Evolutionary conservation across 2,888 invertebrate species (phyloP), one percentile per base, ranked within the genome.

Genomic region (Strigamia crassipes): DNA sequence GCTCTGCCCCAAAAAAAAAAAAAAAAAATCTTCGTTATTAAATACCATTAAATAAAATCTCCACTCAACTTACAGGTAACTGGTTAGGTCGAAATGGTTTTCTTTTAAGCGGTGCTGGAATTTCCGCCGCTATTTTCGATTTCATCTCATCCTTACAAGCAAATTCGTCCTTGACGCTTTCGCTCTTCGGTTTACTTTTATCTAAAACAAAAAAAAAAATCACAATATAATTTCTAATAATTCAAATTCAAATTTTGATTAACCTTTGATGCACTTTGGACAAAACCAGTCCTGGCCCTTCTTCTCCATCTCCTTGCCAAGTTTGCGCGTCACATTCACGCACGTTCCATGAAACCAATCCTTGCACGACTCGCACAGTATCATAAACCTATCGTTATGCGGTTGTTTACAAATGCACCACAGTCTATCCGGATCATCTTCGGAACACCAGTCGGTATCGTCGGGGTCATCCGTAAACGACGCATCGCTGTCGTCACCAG

Each of bases 321-420:
- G 83, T 18, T 93, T 92, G 89, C 95, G 93, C 23, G 96, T 96
- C 73, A 98, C 94, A 85, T 94, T 95, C 15, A 98, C 97, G 89
- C 97, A 98, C 86, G 94, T 95, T n/a, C 97, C 97, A 87, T 98
- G 97, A 87, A 96, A 98, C 97, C 97, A 98, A 87, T 97, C 96
- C 87, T 96, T 95, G 87, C 97, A 98, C 15, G 92, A 91, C 88
- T 98, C 97, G 88, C 98, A 98, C 88, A 96, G 96, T 86, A 97
- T 97, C 97, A 98, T 98, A 87, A 98, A 97, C 81, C 85, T 84
- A 85, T 97, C 96, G 86, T 96, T 96, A 87, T 97, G 96, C 0
- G 97, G 97, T 87, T 96, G 95, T 85, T 93, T 93, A 87, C 97
- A 97, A 87, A 97, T 94, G 88, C 97, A 97, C 96, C 97, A 97